A percentile compares a stretch with the other conserved stretches of the same genome.
These are phyloP conservation scores for Polydrusus pterygomalis DNA, from an alignment of 2,888 invertebrate genomes.

Conservation along the genomic window DNA sequence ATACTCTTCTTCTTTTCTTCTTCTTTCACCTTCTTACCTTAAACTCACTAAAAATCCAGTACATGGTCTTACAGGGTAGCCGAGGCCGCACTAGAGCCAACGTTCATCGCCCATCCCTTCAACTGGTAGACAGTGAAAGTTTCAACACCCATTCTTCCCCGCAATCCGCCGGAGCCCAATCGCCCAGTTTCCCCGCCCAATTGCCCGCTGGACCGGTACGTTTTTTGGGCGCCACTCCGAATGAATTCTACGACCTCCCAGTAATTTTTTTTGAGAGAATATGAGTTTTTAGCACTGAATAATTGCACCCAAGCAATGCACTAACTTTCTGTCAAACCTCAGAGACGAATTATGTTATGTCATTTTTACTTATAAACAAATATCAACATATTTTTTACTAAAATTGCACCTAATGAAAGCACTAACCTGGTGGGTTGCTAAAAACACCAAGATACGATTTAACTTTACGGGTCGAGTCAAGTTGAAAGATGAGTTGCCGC, in stretches of 20 bases:
- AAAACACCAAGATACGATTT: not conserved
- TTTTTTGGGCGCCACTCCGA: conserved; percentile 77
- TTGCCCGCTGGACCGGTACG: conserved; percentile 75
- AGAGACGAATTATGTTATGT: not conserved
- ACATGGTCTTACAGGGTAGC: conserved; percentile 61
- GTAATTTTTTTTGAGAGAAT: conserved; percentile 58
- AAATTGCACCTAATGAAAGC: conserved; percentile 39
- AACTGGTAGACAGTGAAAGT: conserved; percentile 87
- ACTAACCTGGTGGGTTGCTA: conserved; percentile 45
- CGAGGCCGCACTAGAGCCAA: conserved; percentile 76
- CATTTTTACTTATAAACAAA: not conserved
- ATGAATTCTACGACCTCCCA: conserved; percentile 71
- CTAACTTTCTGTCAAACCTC: conserved; percentile 30
- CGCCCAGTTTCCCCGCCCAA: conserved; percentile 74
- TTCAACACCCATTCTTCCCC: conserved; percentile 84
- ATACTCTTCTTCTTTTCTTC: conserved; percentile 6
- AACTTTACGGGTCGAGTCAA: too few species aligned
- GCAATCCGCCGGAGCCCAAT: conserved; percentile 64
- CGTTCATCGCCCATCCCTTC: conserved; percentile 84
- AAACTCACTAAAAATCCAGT: conserved; percentile 21
- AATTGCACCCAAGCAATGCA: conserved; percentile 39
- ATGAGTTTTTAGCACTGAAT: conserved; percentile 43
- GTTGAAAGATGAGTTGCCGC: too few species aligned
- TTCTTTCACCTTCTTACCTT: not conserved
- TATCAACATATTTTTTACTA: conserved; percentile 6